Evolutionary conservation across 2,797 vertebrate species (phyloP).

Genomic region (Tragopan temminckii): DNA sequence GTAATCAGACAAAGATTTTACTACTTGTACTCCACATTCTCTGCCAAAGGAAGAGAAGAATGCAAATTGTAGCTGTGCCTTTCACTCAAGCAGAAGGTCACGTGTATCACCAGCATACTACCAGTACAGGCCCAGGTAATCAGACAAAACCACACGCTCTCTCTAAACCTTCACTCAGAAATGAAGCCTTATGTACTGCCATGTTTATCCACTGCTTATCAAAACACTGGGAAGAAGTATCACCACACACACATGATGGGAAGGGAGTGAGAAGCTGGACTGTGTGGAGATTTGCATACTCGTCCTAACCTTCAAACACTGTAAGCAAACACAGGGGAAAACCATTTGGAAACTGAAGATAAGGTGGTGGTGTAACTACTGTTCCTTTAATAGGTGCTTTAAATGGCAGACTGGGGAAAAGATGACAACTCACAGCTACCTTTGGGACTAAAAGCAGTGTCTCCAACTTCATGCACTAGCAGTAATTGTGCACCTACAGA

Average conservation of each 20-base stretch:
- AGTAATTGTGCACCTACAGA: background rate
- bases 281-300: background rate
- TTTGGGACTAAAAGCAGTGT: background rate
- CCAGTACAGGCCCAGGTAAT: background rate
- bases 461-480: background rate
- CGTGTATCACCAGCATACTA: background rate
- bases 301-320: constrained; percentile 1
- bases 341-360: background rate
- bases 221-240: background rate
- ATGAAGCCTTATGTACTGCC: background rate
- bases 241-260: accelerated
- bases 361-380: background rate
- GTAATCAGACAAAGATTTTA: background rate
- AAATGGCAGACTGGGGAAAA: background rate
- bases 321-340: background rate
- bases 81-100: background rate
- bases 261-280: background rate
- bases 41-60: background rate
- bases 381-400: background rate
- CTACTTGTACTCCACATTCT: background rate
- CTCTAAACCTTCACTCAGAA: background rate
- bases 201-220: background rate
- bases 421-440: background rate
- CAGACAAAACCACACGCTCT: background rate
- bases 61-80: background rate